Evolutionary conservation across 2,113 vertebrate species (phyloP).

Genomic region (Python bivittatus): DNA sequence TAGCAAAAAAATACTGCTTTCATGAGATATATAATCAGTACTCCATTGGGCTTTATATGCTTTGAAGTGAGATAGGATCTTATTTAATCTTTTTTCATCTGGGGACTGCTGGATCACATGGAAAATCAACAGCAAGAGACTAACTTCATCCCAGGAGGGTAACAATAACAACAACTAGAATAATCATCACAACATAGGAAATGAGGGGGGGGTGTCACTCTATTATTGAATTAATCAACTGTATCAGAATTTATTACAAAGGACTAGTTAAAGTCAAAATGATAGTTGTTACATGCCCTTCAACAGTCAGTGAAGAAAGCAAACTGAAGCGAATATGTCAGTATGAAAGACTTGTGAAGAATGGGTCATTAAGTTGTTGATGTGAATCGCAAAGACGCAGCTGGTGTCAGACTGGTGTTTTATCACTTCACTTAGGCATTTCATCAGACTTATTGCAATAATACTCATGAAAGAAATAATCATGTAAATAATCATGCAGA

Average conservation of each 20-base stretch:
- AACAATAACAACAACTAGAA: not conserved
- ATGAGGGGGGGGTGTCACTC: not conserved
- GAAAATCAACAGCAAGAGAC: not conserved
- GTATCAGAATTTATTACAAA: not conserved
- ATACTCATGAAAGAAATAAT: not conserved
- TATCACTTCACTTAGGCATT: not conserved
- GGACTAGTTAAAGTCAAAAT: not conserved
- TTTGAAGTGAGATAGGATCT: not conserved
- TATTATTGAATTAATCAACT: not conserved
- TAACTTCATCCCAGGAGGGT: not conserved
- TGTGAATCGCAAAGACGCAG: not conserved
- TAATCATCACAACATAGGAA: not conserved
- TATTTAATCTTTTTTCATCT: slow-evolving; percentile 9
- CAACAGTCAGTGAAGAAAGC: not conserved
- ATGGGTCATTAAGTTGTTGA: not conserved
- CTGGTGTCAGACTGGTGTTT: not conserved
- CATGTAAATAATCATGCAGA: not conserved
- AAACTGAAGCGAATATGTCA: not conserved
- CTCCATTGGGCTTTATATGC: not conserved
- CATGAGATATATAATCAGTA: not conserved
- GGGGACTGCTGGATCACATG: slow-evolving; percentile 3
- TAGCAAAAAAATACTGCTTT: slow-evolving; percentile 7
- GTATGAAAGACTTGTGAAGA: not conserved
- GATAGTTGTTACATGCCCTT: accelerated
- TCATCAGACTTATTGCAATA: not conserved